phyloP scores from a whole-genome alignment of 2,113 vertebrate species.

The Labeo rohita region DNA sequence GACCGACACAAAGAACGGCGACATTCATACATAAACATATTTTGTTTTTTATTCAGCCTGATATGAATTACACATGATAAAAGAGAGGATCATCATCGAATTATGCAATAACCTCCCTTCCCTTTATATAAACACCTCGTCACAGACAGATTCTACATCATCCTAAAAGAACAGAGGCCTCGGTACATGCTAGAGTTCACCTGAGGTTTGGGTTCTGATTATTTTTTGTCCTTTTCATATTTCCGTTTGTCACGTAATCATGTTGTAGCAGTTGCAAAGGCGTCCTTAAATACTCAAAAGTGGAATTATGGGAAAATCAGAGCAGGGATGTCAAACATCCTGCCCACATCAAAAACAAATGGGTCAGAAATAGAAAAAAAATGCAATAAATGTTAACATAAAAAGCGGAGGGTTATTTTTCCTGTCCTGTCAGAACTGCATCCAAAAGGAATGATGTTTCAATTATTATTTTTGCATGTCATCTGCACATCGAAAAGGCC shows the following conservation, averaged over 20 bases:
- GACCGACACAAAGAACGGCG: background rate
- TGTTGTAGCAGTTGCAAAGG: background rate
- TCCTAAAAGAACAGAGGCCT: conserved; percentile 29
- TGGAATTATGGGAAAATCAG: background rate
- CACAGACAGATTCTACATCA: conserved; percentile 19
- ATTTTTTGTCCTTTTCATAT: background rate
- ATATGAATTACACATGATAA: conserved; percentile 56
- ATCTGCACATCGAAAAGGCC: background rate
- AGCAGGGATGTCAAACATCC: background rate
- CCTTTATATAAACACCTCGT: conserved; percentile 44
- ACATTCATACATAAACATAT: conserved; percentile 7
- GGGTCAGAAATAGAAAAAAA: background rate
- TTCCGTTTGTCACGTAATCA: background rate
- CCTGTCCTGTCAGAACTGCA: background rate
- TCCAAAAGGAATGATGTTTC: background rate
- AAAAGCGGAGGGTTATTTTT: background rate
- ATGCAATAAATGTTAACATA: background rate
- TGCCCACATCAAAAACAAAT: background rate
- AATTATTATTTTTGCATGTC: background rate
- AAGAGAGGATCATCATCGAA: conserved; percentile 44
- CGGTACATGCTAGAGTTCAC: conserved; percentile 54
- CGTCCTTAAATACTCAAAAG: background rate
- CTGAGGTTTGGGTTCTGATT: conserved; percentile 47
- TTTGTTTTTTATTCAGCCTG: conserved; percentile 55
- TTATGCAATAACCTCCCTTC: conserved; percentile 48